Evolutionary conservation across 2,797 vertebrate genomes (phyloP), one percentile per base, ranked within the genome.

Genomic region (Myotis daubentonii): DNA sequence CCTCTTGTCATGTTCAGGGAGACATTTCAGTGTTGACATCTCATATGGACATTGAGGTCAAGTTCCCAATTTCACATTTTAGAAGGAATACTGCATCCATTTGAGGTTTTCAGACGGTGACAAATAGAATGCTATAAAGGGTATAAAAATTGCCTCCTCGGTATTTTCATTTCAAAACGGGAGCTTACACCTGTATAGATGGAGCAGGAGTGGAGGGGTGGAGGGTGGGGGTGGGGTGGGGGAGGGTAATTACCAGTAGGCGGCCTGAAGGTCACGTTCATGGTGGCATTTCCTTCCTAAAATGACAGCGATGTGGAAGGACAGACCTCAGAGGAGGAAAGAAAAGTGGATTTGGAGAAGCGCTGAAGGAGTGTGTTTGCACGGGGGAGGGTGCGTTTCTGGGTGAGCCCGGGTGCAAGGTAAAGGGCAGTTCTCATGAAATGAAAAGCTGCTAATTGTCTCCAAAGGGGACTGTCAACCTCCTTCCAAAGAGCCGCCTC

Each of bases 321-420:
- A 47, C 55, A 5, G 53, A 8, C 44, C 47, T 80, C 78, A 10
- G 11, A 6, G 22, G 25, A 22, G n/a, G 11, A 4, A 36, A 28
- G 30, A n/a, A 79, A 57, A 11, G 16, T 9, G 0, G 23, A 13
- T 71, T 33, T 65, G 47, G 47, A 41, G 47, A 87, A 36, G 28
- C 3, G 8, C 2, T 13, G 49, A 16, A 9, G 28, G 16, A 12
- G 6, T 6, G n/a, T 22, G 30, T 51, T 33, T 20, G 16, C 11
- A 5, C 9, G 15, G 25, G 20, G 15, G 13, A 44, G 20, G 8
- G 74, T 19, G 0, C 2, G 2, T 36, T 60, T 57, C 19, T 5
- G 15, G 3, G 7, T 7, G 6, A 72, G 4, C 11, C 1, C 2
- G 36, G 3, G 19, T 1, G 1, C 4, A 8, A 10, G 2, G 8